A percentile compares a stretch with the other conserved stretches of the same genome.
phyloP scores from a whole-genome alignment of 1,140 invertebrate genomes.

The Drosophila nannoptera region DNA sequence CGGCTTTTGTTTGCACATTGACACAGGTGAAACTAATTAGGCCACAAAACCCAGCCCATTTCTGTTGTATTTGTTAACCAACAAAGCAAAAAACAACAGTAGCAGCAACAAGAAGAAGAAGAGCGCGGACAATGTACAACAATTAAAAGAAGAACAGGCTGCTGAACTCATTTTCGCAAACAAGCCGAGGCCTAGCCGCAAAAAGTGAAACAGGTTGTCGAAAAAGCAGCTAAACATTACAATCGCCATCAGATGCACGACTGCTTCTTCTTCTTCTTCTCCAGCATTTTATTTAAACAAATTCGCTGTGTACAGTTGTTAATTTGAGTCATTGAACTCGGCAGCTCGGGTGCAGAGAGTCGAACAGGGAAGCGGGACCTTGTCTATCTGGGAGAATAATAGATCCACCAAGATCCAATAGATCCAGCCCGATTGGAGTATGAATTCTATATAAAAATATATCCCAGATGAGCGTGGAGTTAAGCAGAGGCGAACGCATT shows the following conservation, averaged over 20 bases:
- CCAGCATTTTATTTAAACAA: slow-evolving; percentile 47
- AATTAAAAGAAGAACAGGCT: slow-evolving; percentile 68
- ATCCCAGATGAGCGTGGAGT: too few relatives aligned
- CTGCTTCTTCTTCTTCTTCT: slow-evolving; percentile 56
- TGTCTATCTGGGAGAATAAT: too few relatives aligned
- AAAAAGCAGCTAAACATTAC: slow-evolving; percentile 40
- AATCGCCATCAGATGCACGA: slow-evolving; percentile 9
- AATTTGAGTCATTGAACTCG: slow-evolving; percentile 58
- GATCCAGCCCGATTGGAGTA: too few relatives aligned
- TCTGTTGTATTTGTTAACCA: slow-evolving; percentile 74
- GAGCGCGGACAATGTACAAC: slow-evolving; percentile 49
- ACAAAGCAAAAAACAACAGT: slow-evolving; percentile 56
- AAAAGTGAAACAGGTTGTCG: slow-evolving; percentile 22
- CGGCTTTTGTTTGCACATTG: slow-evolving; percentile 69
- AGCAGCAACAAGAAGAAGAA: slow-evolving; percentile 21
- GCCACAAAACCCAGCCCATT: slow-evolving; percentile 76
- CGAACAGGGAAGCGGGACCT: too few relatives aligned
- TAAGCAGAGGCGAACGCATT: too few relatives aligned
- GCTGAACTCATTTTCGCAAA: slow-evolving; percentile 69
- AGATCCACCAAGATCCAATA: too few relatives aligned
- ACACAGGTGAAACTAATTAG: slow-evolving; percentile 78
- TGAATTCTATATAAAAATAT: too few relatives aligned
- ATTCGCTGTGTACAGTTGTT: background rate
- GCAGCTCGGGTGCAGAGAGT: background rate
- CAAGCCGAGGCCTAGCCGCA: slow-evolving; percentile 28